Conservation (phyloP, 2,113 vertebrate species). For the Cyphomyrus plagiostoma region DNA sequence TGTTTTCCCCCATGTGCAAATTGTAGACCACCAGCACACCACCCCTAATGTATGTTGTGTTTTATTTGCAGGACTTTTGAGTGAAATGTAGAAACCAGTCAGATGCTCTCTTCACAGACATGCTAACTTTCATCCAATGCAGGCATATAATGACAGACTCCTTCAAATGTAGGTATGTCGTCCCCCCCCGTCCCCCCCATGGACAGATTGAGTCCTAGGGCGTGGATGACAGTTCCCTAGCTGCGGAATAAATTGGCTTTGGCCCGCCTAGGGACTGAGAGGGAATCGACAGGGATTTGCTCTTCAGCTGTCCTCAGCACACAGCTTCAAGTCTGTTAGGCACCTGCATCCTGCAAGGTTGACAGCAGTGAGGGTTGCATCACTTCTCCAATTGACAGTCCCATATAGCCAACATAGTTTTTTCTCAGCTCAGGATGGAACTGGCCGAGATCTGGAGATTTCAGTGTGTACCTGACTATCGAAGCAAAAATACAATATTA, state of each 20-base stretch:
- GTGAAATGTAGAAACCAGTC: neutral
- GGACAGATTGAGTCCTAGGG: neutral
- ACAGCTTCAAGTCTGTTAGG: neutral
- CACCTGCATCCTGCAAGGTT: neutral
- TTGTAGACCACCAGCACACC: neutral
- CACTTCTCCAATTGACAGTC: conserved; percentile 5
- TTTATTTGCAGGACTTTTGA: neutral
- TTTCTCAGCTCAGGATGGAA: neutral
- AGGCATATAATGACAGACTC: neutral
- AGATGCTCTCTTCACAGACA: neutral
- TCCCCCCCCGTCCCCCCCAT: neutral
- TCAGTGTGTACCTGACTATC: neutral
- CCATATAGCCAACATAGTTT: neutral
- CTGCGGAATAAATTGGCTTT: conserved; percentile 11
- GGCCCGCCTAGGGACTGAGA: neutral
- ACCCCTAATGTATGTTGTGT: neutral
- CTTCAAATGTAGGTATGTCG: neutral
- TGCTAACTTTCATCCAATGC: neutral
- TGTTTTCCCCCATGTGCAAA: neutral
- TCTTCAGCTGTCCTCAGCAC: neutral
- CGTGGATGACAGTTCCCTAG: neutral
- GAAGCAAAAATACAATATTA: neutral
- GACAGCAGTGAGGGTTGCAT: neutral
- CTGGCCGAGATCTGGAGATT: neutral
- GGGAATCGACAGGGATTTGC: neutral